phyloP scores from a whole-genome alignment of 1,140 invertebrate species.

The Spodoptera frugiperda region DNA sequence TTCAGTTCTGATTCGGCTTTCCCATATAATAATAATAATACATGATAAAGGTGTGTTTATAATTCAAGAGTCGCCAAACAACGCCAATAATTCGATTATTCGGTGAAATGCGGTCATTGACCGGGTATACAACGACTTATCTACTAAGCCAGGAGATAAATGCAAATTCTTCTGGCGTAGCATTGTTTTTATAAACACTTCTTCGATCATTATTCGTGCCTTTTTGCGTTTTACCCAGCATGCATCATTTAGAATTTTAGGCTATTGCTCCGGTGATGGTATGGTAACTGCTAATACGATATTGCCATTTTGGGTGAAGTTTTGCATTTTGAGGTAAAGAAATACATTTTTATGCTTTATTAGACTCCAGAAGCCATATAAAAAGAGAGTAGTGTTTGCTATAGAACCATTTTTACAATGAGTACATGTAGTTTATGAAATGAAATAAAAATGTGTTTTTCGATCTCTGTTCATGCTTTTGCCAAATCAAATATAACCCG shows the following conservation, averaged over 20 bases:
- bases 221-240: constrained; percentile 41
- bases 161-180: constrained; percentile 11
- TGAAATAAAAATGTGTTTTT: constrained; percentile 32
- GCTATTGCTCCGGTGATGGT: constrained; percentile 35
- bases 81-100: not conserved
- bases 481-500: constrained; percentile 6
- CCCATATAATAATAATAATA: constrained; percentile 39
- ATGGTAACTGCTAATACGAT: constrained; percentile 22
- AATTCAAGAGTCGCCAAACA: constrained; percentile 15
- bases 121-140: not conserved
- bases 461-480: constrained; percentile 28
- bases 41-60: constrained; percentile 35
- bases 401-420: not conserved
- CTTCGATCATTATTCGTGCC: constrained; percentile 22
- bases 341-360: constrained; percentile 29
- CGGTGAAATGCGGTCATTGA: not conserved
- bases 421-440: not conserved
- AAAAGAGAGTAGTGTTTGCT: constrained; percentile 7
- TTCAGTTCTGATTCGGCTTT: constrained; percentile 38
- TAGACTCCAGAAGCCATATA: not conserved
- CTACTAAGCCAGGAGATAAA: constrained; percentile 24
- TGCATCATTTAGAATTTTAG: constrained; percentile 44
- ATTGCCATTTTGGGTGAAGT: constrained; percentile 31
- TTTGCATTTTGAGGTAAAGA: constrained; percentile 13
- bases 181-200: constrained; percentile 34